Evolutionary conservation across 1,140 invertebrate genomes (phyloP).

Genomic region (Chironomus striatipennis): DNA sequence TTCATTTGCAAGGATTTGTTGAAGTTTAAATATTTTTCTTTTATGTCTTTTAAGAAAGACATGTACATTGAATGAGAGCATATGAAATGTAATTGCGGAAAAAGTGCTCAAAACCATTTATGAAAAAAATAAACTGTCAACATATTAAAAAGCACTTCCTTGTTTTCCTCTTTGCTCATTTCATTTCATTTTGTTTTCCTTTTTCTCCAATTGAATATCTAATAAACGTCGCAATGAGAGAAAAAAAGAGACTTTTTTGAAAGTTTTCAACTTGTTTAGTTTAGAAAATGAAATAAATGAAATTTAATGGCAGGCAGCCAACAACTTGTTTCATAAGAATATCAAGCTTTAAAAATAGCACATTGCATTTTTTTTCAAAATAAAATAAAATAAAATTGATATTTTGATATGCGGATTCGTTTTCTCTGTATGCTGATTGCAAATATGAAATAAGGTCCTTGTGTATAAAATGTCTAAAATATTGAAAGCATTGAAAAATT

Average conservation of each 20-base stretch:
- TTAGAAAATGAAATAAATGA: conserved; percentile 15
- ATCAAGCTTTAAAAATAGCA: not conserved
- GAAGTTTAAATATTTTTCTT: too few species aligned
- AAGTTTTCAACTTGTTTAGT: not conserved
- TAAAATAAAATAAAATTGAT: too few species aligned
- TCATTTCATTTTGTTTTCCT: not conserved
- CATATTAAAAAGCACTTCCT: conserved; percentile 8
- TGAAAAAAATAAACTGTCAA: not conserved
- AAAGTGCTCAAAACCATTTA: not conserved
- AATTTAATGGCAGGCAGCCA: conserved; percentile 5
- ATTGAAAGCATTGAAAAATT: too few species aligned
- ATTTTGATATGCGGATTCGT: too few species aligned
- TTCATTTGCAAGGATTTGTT: too few species aligned
- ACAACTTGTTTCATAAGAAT: not conserved
- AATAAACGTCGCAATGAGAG: conserved; percentile 4
- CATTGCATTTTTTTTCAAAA: too few species aligned
- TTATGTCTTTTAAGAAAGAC: not conserved
- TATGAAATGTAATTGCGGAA: conserved; percentile 1
- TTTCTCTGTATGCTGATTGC: too few species aligned
- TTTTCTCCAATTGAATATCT: not conserved
- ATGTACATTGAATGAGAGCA: not conserved
- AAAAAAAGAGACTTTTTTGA: not conserved
- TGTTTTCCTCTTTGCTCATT: not conserved
- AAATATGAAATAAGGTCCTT: too few species aligned
- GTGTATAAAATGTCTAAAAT: too few species aligned